Percentiles rank a stretch among this genome's conserved stretches.
phyloP scores from a whole-genome alignment of 2,113 vertebrate species.

The Arizona elegans region DNA sequence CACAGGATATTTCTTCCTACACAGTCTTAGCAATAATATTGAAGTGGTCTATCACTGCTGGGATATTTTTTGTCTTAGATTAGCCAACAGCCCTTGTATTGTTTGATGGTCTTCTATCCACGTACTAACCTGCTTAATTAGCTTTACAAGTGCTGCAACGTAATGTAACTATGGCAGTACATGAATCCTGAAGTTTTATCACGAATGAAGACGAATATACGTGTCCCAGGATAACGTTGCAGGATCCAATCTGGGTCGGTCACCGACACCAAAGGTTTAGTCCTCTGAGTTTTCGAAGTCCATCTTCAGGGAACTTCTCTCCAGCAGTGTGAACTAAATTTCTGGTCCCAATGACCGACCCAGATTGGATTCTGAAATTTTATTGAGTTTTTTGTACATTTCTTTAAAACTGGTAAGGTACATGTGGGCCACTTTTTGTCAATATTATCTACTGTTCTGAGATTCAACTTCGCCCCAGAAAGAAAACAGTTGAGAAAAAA shows the following conservation, averaged over 20 bases:
- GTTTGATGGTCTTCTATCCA: neutral
- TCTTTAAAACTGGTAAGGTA: neutral
- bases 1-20: too few species aligned
- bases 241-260: neutral
- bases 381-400: neutral
- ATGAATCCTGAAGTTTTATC: neutral
- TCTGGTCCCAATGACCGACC: neutral
- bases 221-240: neutral
- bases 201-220: fast-evolving
- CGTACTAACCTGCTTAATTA: neutral
- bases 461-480: neutral
- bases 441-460: neutral
- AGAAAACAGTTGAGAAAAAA: neutral
- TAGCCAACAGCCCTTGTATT: neutral
- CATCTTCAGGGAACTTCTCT: neutral
- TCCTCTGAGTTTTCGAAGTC: neutral
- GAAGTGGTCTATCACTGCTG: neutral
- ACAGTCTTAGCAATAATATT: neutral
- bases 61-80: neutral
- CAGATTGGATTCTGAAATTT: neutral
- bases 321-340: neutral
- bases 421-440: neutral
- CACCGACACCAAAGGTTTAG: neutral
- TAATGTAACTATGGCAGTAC: neutral
- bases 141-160: neutral